These are phyloP conservation scores for Menidia beryllina DNA, from an alignment of 2,113 vertebrate genomes.

Conservation along the genomic window DNA sequence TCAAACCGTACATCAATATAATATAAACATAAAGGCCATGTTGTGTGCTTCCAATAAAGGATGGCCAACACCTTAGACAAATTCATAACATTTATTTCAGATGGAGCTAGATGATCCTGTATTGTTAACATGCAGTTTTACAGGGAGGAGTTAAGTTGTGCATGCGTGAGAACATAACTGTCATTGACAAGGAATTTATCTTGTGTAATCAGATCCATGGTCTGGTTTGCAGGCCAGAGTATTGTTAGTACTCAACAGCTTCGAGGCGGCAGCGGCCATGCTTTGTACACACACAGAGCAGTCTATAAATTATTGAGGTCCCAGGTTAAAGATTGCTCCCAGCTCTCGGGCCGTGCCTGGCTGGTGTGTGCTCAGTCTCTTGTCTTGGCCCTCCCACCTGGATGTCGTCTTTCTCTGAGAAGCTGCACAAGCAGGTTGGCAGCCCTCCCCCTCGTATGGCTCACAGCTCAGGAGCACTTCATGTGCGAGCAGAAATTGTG, in stretches of 20 bases:
- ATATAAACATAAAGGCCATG: background rate
- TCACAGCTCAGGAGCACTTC: conserved; percentile 50
- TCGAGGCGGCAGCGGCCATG: conserved; percentile 51
- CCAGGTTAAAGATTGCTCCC: conserved; percentile 55
- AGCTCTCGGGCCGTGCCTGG: conserved; percentile 33
- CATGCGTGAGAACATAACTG: conserved; percentile 5
- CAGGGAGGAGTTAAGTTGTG: background rate
- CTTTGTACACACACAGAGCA: conserved; percentile 35
- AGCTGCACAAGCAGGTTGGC: conserved; percentile 30
- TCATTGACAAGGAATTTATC: conserved; percentile 6
- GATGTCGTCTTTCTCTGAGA: conserved; percentile 31
- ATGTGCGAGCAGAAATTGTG: conserved; percentile 67
- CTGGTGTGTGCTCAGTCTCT: conserved; percentile 25
- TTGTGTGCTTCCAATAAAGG: background rate
- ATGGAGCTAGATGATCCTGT: background rate
- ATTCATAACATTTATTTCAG: conserved; percentile 28
- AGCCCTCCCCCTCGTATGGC: conserved; percentile 42
- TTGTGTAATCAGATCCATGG: conserved; percentile 4
- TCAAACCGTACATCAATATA: background rate
- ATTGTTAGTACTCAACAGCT: conserved; percentile 41
- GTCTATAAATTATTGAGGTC: conserved; percentile 66
- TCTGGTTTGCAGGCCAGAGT: conserved; percentile 18
- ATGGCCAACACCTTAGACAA: conserved; percentile 26
- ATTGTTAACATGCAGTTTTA: background rate
- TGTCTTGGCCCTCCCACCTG: conserved; percentile 6